Base-by-base conservation (phyloP, 2,113 vertebrate genomes). In the chimpanzee (Pan troglodytes) region DNA sequence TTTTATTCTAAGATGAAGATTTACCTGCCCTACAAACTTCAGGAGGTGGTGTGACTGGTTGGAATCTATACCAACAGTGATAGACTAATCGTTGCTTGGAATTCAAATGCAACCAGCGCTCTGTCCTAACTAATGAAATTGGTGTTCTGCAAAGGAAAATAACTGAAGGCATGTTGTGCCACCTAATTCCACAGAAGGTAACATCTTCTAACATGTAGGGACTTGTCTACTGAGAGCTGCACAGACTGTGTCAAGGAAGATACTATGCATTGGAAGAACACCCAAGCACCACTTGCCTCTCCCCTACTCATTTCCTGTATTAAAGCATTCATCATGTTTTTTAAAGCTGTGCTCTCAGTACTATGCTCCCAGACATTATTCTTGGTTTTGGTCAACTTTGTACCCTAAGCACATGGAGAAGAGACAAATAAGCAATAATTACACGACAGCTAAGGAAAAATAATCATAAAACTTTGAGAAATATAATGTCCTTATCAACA, bases 21-120 rank as follows among this genome's bases (percentile, higher is more conserved):
- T 17, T 0, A 0, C 43, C 38, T 38, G 8, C 38, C 50, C 25
- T 84, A 0, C 16, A 22, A 2, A 25, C 25, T 20, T 18, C 9
- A 32, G 17, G 8, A 16, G 3, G 22, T 95, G 7, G 5, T 57
- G 40, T 12, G 32, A 35, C 30, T 88, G 6, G 1, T 64, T 92
- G n/a, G 5, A 40, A 61, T 72, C 35, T 43, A 40, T 16, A 40
- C 6, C 6, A 30, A 17, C 0, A 40, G 38, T 6, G 0, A 43
- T 16, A 59, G 18, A 43, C 67, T 82, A 16, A 18, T 30, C 43
- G 35, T 27, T 35, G 2, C 23, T 45, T 13, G n/a, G 76, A 18
- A 59, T 9, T 48, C 52, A 78, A 72, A 87, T 38, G 1, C 38
- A 92, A 38, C 59, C 14, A 48, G 32, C 18, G 18, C 18, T 0